Evolutionary conservation across 2,797 vertebrate genomes (phyloP), one percentile per base, ranked within the genome.

Genomic region (Phoxinus dragarum): DNA sequence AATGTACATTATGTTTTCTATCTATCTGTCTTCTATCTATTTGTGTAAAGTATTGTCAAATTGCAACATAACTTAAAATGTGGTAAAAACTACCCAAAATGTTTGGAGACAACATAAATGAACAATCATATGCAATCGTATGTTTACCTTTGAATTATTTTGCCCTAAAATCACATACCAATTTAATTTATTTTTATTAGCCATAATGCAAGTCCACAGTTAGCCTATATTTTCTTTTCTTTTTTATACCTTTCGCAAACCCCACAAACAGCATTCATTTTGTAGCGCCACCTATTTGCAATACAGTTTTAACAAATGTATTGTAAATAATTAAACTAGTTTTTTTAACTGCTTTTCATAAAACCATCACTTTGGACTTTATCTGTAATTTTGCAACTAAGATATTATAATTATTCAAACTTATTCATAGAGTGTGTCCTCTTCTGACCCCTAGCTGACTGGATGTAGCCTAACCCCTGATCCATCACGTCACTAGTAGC

Each of bases 401-500:
- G 42, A 78, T 31, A 56, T 40, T 9, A 36, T 61, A 40, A 40
- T 19, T 31, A 61, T 61, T 44, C 8, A 61, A 40, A 78, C 76
- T 3, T 21, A 49, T 14, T 80, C 19, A 47, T 49, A 67, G 3
- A 47, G 27, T 67, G 61, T 6, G 21, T 80, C 27, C 61, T 31
- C 38, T 66, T 75, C 11, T 66, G 31, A 21, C 38, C 34, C 34
- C 14, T 11, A 5, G 21, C 11, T 73, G 69, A 74, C 31, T 74
- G 40, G 40, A 11, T 23, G 56, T 27, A 49, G 36, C 19, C 42
- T 27, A 49, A 47, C 19, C 42, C 71, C 31, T 66, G 27, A 64
- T 31, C 40, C 10, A 34, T 73, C 23, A 82, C 34, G 16, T 17
- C 85, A 80, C 85, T 82, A 80, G 59, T 76, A 78, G 42, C 27